These are phyloP conservation scores for Phlogophora meticulosa DNA, from an alignment of 2,888 invertebrate genomes.

Conservation along the genomic window DNA sequence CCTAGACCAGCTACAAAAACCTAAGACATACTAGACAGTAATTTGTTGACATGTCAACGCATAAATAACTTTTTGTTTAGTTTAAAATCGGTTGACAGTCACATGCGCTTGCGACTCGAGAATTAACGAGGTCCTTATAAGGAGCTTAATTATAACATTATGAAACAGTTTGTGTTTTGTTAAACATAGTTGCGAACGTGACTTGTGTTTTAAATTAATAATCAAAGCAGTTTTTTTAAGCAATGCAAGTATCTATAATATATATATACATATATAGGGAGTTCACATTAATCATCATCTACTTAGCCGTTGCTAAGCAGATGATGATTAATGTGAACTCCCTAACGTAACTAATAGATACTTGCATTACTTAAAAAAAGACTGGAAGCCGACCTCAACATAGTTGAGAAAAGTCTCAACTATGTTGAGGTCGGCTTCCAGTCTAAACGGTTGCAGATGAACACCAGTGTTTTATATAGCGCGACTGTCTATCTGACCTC, in stretches of 20 bases:
- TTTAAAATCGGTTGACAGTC: constrained; percentile 50
- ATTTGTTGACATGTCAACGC: constrained; percentile 56
- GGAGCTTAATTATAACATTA: constrained; percentile 55
- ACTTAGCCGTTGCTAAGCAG: too few relatives aligned
- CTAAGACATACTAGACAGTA: constrained; percentile 32
- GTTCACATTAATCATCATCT: too few relatives aligned
- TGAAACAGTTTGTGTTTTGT: constrained; percentile 54
- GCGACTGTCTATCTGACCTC: too few relatives aligned
- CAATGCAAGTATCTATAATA: background rate
- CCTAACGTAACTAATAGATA: too few relatives aligned
- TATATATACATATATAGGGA: too few relatives aligned
- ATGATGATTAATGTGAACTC: too few relatives aligned
- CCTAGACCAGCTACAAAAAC: constrained; percentile 33
- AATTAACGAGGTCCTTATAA: constrained; percentile 58
- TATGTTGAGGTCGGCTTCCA: too few relatives aligned
- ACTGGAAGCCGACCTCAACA: too few relatives aligned
- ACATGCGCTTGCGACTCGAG: constrained; percentile 35
- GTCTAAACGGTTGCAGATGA: too few relatives aligned
- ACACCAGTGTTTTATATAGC: too few relatives aligned
- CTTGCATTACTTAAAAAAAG: too few relatives aligned
- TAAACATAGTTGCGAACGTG: constrained; percentile 54
- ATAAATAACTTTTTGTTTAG: constrained; percentile 47
- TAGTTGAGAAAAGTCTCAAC: too few relatives aligned
- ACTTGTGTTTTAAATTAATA: constrained; percentile 31
- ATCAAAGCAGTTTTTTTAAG: constrained; percentile 10